phyloP scores from a whole-genome alignment of 1,140 invertebrate species.

The Zaprionus nigranus region DNA sequence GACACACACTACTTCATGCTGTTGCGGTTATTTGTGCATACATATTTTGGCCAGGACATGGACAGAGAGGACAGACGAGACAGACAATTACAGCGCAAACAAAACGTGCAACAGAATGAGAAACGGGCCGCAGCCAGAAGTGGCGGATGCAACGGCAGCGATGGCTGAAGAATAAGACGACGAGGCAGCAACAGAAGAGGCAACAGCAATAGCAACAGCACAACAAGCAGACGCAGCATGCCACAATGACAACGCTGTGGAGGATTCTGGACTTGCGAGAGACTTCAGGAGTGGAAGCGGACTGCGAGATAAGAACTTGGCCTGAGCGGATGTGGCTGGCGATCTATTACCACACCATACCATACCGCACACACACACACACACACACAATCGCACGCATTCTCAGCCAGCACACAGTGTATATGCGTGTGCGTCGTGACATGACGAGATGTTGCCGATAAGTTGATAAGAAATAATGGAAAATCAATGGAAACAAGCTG shows the following conservation, averaged over 20 bases:
- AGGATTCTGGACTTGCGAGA: not conserved
- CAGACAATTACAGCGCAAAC: constrained; percentile 79
- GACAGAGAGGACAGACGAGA: not conserved
- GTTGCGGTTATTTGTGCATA: constrained; percentile 51
- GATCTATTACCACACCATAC: constrained; percentile 71
- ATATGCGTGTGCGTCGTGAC: not conserved
- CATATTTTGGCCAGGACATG: constrained; percentile 50
- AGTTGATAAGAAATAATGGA: constrained; percentile 5
- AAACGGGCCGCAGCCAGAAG: constrained; percentile 53
- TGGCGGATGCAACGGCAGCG: constrained; percentile 55
- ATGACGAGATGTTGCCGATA: constrained; percentile 15
- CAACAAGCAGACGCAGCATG: constrained; percentile 25
- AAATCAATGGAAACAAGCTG: not conserved
- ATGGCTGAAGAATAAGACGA: constrained; percentile 45
- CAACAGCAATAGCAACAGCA: not conserved
- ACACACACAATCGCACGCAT: too few relatives aligned
- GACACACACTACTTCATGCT: constrained; percentile 15
- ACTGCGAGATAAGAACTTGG: constrained; percentile 65
- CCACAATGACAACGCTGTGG: constrained; percentile 30
- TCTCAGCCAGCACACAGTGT: constrained; percentile 17
- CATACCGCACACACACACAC: constrained; percentile 29
- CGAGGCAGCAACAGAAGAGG: constrained; percentile 12
- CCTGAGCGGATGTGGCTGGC: constrained; percentile 59
- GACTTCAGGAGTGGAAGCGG: constrained; percentile 19
- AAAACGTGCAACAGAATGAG: constrained; percentile 70